Base-by-base conservation (phyloP, 1,140 invertebrate genomes). In the Rhagoletis zephyria region DNA sequence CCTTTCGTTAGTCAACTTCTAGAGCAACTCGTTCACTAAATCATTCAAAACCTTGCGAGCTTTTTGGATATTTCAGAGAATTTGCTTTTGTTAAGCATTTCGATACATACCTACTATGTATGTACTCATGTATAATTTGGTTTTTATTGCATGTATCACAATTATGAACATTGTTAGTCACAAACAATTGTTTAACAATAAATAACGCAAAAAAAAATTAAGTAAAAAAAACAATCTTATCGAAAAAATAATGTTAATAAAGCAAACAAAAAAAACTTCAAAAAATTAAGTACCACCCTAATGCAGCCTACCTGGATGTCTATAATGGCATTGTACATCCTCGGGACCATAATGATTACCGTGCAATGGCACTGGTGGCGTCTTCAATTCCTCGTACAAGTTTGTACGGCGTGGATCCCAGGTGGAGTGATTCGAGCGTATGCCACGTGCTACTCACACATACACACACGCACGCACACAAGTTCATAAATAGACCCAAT, bases 321-420 rank as follows among this genome's bases (percentile, higher is more conserved):
- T 93, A 89, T 94, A 94, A 89, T 95, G 93, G 88, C 94, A 95
- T 89, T 95, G 95, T 89, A 94, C 94, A 88, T 94, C 94, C 88
- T 94, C 94, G 88, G 93, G 94, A 87, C 89, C 89, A 85, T 91
- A 91, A 74, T 91, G 90, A 86, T 88, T 88, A 81, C 91, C 91
- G 86, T 91, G 91, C 89, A 92, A 88, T 85, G 92, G 92, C 59
- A 93, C 94, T 90, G 95, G 95, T 64, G 95, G 94, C n/a, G 93
- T 90, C 91, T 94, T 95, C 90, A 96, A 94, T 93, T 97, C 96
- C 94, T 97, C 97, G 93, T 97, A 97, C 85, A 92, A 89, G 94
- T 97, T 96, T 92, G 97, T 96, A 63, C 97, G 94, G 74, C 97
- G 95, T 81, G 97, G 97, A 94, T 97, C 96, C 97, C 97, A 97